Evolutionary conservation across 2,113 vertebrate species (phyloP).

Genomic region (Ictidomys tridecemlineatus): DNA sequence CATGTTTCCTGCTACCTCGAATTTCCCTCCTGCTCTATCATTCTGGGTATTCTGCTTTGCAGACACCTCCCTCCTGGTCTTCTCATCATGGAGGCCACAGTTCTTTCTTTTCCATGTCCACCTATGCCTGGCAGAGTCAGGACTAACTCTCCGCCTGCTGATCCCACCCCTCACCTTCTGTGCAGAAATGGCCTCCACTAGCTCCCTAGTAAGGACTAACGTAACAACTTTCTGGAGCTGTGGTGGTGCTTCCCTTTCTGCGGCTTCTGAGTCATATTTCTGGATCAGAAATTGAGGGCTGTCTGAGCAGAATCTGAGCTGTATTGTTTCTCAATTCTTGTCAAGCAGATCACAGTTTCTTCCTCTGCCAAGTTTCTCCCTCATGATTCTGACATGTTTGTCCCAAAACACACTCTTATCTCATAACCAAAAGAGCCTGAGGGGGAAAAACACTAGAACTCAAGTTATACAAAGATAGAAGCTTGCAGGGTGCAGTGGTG

Average conservation of each 20-base stretch:
- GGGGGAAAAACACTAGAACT: background rate
- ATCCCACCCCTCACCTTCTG: background rate
- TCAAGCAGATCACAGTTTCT: constrained; percentile 18
- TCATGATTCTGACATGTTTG: constrained; percentile 66
- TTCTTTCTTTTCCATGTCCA: background rate
- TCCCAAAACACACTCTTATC: constrained; percentile 58
- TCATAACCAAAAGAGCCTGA: constrained; percentile 17
- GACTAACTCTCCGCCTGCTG: background rate
- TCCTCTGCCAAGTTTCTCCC: constrained; percentile 58
- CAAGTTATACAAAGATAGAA: background rate
- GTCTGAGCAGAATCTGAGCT: constrained; percentile 38
- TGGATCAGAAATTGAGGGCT: constrained; percentile 24
- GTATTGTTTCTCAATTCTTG: constrained; percentile 25
- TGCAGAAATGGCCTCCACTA: background rate
- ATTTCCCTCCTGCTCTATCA: background rate
- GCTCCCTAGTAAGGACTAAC: background rate
- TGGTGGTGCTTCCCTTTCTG: background rate
- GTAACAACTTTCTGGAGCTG: background rate
- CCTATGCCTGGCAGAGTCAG: background rate
- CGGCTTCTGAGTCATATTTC: constrained; percentile 19
- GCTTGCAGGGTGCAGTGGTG: no score
- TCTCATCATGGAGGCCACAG: background rate
- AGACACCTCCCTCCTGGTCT: background rate
- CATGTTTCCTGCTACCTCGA: background rate
- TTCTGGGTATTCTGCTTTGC: background rate